These are phyloP conservation scores for Drymonia ruficornis DNA, from an alignment of 2,888 invertebrate species.

Conservation along the genomic window DNA sequence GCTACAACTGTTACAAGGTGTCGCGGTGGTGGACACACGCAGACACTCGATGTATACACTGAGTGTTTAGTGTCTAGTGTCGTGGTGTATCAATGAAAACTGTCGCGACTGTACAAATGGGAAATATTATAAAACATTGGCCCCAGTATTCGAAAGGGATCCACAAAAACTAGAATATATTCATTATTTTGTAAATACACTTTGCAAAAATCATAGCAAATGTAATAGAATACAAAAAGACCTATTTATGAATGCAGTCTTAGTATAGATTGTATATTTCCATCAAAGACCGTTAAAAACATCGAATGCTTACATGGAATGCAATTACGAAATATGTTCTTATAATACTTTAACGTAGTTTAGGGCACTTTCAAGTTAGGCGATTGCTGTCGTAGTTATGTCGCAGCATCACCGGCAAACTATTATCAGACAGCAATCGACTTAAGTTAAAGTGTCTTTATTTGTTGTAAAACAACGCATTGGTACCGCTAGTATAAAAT, in stretches of 20 bases:
- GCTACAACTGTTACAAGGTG: no score
- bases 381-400: not conserved
- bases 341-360: conserved; percentile 28
- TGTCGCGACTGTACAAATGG: conserved; percentile 40
- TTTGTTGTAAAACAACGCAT: conserved; percentile 39
- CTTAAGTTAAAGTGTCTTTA: not conserved
- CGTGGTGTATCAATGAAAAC: no score
- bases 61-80: no score
- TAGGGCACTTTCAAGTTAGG: not conserved
- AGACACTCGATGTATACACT: no score
- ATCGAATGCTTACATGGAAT: conserved; percentile 69
- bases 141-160: conserved; percentile 78
- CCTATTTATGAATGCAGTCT: conserved; percentile 76
- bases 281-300: conserved; percentile 64
- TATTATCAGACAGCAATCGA: not conserved
- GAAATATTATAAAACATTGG: conserved; percentile 72
- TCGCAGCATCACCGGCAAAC: not conserved
- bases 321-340: conserved; percentile 47
- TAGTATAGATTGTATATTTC: conserved; percentile 69
- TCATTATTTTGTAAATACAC: conserved; percentile 67
- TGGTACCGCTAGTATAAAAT: conserved; percentile 68
- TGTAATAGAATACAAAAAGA: conserved; percentile 59
- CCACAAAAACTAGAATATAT: conserved; percentile 70
- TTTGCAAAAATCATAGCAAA: conserved; percentile 66
- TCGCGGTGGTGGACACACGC: no score